Base-by-base conservation (phyloP, 2,113 vertebrate genomes). In the Shinisaurus crocodilurus region DNA sequence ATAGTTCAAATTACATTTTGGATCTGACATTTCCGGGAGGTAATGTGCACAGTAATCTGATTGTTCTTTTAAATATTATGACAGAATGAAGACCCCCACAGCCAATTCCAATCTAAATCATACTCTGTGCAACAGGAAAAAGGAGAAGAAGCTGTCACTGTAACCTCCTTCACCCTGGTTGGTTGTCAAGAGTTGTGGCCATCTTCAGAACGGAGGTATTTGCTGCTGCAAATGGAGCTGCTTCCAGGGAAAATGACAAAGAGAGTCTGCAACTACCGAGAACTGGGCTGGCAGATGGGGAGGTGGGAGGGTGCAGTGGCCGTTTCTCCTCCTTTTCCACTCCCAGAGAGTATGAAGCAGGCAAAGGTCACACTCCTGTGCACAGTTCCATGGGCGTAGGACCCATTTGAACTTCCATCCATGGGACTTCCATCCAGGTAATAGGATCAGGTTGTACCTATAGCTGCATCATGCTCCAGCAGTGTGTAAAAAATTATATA, bases 1-100 rank as follows among this genome's bases (percentile, higher is more conserved):
- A 54, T 90, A 90, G 70, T 88, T 90, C 89, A 93, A 94, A 90
- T 29, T 90, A 93, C 10, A 6, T 89, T 94, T 95, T 93, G 95
- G 91, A 96, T 92, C 87, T 6, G 13, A 25, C 48, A 92, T 91
- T 92, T 93, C 86, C 90, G 82, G 85, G 89, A 94, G 16, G 54
- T 57, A 93, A 92, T 94, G 91, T 93, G 84, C 45, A 91, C 88
- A 94, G 20, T 90, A 74, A 92, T 93, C 84, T 93, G 92, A 74
- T 94, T 81, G 86, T 18, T 75, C 87, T 87, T 87, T 95, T 91
- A 93, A 93, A 83, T 92, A 83, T 92, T 82, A 89, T 84, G 91
- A 86, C 82, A 88, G 72, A 94, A 91, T 92, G 95, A 6, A 15
- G 48, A 5, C 7, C 23, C 5, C 0, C 18, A n/a, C n/a, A 29